Base-by-base conservation (phyloP, 2,113 vertebrate genomes). In the Cacatua alba region DNA sequence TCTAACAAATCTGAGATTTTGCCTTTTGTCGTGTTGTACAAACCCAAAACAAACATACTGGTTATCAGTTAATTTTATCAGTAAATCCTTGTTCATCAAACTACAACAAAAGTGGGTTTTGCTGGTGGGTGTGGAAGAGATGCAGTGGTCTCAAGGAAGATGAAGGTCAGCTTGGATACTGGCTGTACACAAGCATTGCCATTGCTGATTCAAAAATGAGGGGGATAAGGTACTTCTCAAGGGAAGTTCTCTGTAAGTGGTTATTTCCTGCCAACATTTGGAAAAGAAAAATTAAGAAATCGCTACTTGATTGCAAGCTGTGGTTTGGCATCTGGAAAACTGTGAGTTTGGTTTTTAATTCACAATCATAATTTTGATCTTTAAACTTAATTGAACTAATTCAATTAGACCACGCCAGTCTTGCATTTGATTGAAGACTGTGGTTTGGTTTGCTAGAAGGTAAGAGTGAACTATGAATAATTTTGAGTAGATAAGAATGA, bases 161-260 rank as follows among this genome's bases (percentile, higher is more conserved):
- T 57, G 72, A 81, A 63, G n/a, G 11, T 51, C 55, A 79, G 1
- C 21, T 31, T 39, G 13, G 24, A n/a, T 44, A 3, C 7, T 26
- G 49, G 15, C 16, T 55, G 41, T 37, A 23, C 21, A 1, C 0
- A 0, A 51, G 10, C 0, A 1, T 26, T 88, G 21, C 11, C 37
- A 11, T 37, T 69, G 6, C 1, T 77, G 20, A 24, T 52, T 64
- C 37, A 52, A 57, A 85, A 15, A 11, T 0, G 2, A 52, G 60
- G 31, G 28, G 9, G 7, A 26, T 74, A 57, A 81, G 43, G 11
- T 68, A 11, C 39, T 63, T 85, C 48, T 60, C 26, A 43, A 64
- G 20, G 33, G 17, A 59, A 51, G 35, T 48, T 64, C 11, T 71
- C 17, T 26, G 1, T n/a, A 35, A 55, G 44, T 15, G 26, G 55